Evolutionary conservation across 2,113 vertebrate species (phyloP).

Genomic region (Perccottus glenii): DNA sequence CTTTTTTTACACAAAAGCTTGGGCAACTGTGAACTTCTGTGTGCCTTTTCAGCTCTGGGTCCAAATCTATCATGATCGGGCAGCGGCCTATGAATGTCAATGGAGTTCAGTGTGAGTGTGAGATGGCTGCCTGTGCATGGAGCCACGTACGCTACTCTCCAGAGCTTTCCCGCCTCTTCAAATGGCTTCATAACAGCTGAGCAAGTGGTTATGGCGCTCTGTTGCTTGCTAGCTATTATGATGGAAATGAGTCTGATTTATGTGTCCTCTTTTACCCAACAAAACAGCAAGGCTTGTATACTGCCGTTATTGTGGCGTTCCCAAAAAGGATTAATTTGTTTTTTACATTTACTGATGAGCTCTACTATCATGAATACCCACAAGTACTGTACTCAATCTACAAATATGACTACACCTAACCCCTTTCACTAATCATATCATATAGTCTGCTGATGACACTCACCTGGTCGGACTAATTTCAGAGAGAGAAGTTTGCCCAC

Average conservation of each 20-base stretch:
- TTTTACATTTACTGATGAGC: neutral
- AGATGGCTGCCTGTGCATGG: conserved; percentile 42
- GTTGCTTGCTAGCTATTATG: conserved; percentile 26
- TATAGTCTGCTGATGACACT: no score
- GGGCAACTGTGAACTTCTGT: conserved; percentile 35
- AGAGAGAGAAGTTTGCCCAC: no score
- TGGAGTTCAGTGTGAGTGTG: conserved; percentile 41
- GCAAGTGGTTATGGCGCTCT: conserved; percentile 23
- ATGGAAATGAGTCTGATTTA: conserved; percentile 49
- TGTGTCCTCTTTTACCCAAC: conserved; percentile 11
- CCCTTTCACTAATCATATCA: no score
- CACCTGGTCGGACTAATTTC: no score
- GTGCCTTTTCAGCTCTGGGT: conserved; percentile 46
- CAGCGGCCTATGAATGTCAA: conserved; percentile 62
- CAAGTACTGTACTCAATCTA: no score
- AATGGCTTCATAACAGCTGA: conserved; percentile 40
- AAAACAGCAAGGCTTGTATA: conserved; percentile 11
- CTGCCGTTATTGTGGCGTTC: neutral
- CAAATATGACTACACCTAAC: no score
- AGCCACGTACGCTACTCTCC: conserved; percentile 20
- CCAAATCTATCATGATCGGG: conserved; percentile 52
- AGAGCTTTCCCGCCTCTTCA: conserved; percentile 39
- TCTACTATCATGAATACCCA: neutral
- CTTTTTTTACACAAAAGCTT: conserved; percentile 26
- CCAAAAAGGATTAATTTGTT: neutral